These are phyloP conservation scores for Acipenser transmontanus DNA, from an alignment of 2,797 vertebrate species.

Conservation along the genomic window DNA sequence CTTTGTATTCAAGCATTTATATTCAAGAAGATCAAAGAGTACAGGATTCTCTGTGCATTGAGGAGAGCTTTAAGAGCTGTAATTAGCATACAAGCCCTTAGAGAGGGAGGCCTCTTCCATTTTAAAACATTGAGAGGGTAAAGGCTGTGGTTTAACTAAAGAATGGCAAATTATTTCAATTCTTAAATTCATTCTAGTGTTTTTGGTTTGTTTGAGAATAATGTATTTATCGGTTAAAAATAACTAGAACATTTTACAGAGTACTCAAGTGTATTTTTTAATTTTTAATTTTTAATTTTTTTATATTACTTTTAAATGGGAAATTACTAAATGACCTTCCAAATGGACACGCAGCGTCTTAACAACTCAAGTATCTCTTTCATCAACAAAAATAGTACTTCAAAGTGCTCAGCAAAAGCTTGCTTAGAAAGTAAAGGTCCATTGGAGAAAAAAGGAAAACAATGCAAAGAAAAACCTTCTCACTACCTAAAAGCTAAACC, in stretches of 20 bases:
- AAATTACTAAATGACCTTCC: constrained; percentile 57
- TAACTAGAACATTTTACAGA: too few relatives aligned
- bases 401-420: constrained; percentile 62
- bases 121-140: constrained; percentile 39
- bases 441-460: constrained; percentile 56
- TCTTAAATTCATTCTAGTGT: too few relatives aligned
- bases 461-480: constrained; percentile 41
- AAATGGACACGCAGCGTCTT: constrained; percentile 55
- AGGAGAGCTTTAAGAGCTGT: constrained; percentile 63
- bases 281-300: too few relatives aligned
- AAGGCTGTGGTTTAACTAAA: too few relatives aligned
- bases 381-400: constrained; percentile 71
- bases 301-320: constrained; percentile 11
- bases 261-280: too few relatives aligned
- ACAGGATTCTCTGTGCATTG: constrained; percentile 54
- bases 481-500: constrained; percentile 59
- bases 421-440: constrained; percentile 66
- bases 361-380: constrained; percentile 60
- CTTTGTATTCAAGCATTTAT: constrained; percentile 59
- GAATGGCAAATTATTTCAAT: too few relatives aligned
- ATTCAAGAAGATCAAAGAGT: constrained; percentile 58
- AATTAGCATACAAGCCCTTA: constrained; percentile 70
- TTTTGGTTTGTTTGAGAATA: too few relatives aligned
- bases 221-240: too few relatives aligned
- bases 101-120: constrained; percentile 56